Evolutionary conservation across 1,140 invertebrate species (phyloP).

Genomic region (Zelostemma sp.): DNA sequence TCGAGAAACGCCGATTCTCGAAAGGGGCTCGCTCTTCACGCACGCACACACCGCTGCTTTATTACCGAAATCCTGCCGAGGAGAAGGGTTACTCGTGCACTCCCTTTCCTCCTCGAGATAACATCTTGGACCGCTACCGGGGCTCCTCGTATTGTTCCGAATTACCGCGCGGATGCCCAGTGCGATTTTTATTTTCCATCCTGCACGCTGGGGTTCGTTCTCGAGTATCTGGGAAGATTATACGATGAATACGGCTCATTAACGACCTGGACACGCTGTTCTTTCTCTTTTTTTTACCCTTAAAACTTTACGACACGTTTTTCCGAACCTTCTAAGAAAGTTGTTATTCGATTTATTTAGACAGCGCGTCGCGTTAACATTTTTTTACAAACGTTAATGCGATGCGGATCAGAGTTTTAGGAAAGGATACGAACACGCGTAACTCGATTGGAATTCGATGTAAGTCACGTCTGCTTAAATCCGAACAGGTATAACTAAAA

Average conservation of each 20-base stretch:
- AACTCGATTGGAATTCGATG: slow-evolving; percentile 10
- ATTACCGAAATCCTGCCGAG: slow-evolving; percentile 4
- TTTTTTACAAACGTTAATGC: no score
- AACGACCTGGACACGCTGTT: slow-evolving; percentile 6
- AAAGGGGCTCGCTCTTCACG: not conserved
- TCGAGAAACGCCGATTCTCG: slow-evolving; percentile 15
- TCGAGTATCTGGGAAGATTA: slow-evolving; percentile 1
- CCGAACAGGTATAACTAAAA: slow-evolving; percentile 4
- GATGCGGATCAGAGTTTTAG: not conserved
- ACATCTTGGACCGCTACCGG: slow-evolving; percentile 20
- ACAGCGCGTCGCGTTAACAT: no score
- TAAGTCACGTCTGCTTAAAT: not conserved
- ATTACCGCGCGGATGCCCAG: not conserved
- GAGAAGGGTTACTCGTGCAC: slow-evolving; percentile 12
- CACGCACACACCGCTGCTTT: not conserved
- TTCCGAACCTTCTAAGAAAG: no score
- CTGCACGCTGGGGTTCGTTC: not conserved
- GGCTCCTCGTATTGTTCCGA: slow-evolving; percentile 16
- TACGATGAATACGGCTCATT: slow-evolving; percentile 9
- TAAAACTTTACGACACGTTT: no score
- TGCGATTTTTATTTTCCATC: slow-evolving; percentile 7
- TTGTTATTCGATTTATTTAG: no score
- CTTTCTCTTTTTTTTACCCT: no score
- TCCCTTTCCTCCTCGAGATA: slow-evolving; percentile 15
- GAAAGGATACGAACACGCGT: not conserved